Evolutionary conservation across 2,797 vertebrate species (phyloP).

Genomic region (Labeo calbasu): DNA sequence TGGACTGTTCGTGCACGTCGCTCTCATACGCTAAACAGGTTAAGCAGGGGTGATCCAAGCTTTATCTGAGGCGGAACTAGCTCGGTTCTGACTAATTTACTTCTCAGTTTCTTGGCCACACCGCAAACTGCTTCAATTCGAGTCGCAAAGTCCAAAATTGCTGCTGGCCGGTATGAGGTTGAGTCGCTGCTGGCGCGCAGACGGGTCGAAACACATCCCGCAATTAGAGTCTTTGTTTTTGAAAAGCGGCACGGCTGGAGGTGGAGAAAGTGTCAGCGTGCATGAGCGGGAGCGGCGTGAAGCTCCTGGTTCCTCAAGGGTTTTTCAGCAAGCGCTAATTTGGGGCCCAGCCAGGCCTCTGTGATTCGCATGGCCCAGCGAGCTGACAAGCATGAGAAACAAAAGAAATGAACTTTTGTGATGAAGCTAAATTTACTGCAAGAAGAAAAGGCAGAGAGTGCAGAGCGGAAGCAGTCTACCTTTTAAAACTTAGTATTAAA

Average conservation of each 20-base stretch:
- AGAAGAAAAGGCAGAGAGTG: not conserved
- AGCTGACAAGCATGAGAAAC: conserved; percentile 67
- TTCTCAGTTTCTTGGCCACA: not conserved
- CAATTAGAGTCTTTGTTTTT: conserved; percentile 38
- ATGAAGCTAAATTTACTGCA: conserved; percentile 29
- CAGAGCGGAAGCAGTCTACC: not conserved
- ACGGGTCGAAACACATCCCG: conserved; percentile 31
- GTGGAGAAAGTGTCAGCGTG: conserved; percentile 67
- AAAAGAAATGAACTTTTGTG: conserved; percentile 9
- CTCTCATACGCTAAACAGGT: not conserved
- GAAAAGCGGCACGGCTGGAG: conserved; percentile 6
- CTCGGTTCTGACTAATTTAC: conserved; percentile 12
- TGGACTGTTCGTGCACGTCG: not conserved
- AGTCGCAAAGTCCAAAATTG: conserved; percentile 22
- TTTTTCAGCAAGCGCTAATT: conserved; percentile 73
- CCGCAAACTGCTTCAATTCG: conserved; percentile 17
- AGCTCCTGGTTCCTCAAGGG: conserved; percentile 69
- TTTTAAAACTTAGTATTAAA: not conserved
- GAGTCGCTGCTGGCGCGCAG: not conserved
- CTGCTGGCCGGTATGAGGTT: conserved; percentile 31
- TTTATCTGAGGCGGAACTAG: not conserved
- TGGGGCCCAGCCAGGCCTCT: conserved; percentile 72
- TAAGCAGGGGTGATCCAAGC: conserved; percentile 30
- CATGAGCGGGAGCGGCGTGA: conserved; percentile 70
- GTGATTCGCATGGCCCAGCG: conserved; percentile 69